These are phyloP conservation scores for Diglossa cyanea DNA, from an alignment of 2,797 vertebrate genomes.

Conservation along the genomic window DNA sequence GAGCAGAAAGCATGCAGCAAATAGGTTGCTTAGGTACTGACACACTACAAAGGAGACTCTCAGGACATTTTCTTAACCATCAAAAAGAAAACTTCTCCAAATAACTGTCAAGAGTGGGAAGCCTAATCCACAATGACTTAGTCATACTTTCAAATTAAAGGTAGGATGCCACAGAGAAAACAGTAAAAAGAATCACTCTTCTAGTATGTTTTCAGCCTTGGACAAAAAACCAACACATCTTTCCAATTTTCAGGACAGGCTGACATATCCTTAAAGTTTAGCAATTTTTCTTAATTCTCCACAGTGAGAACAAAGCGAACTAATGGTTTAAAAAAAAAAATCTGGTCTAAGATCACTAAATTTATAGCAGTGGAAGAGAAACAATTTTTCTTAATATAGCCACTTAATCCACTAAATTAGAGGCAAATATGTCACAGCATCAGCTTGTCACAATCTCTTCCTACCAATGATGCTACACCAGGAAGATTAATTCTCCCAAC, in stretches of 20 bases:
- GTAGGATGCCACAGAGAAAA: neutral
- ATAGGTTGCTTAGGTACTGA: slow-evolving; percentile 11
- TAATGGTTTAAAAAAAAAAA: neutral
- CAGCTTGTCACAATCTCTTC: neutral
- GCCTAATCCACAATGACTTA: slow-evolving; percentile 18
- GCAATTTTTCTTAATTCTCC: slow-evolving; percentile 38
- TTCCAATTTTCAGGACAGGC: neutral
- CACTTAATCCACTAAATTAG: neutral
- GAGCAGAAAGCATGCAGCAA: neutral
- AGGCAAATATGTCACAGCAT: neutral
- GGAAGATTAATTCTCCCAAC: neutral
- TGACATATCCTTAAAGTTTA: slow-evolving; percentile 10
- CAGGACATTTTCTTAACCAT: slow-evolving; percentile 11
- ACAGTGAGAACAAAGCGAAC: neutral
- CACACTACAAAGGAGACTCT: slow-evolving; percentile 1
- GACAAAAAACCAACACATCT: neutral
- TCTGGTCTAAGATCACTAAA: neutral
- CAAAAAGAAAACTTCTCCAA: slow-evolving; percentile 22
- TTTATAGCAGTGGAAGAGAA: slow-evolving; percentile 1
- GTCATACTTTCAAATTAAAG: slow-evolving; percentile 48
- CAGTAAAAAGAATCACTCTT: neutral
- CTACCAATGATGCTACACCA: neutral
- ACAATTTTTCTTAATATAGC: neutral
- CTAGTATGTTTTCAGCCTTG: slow-evolving; percentile 9
- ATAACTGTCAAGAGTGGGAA: slow-evolving; percentile 33